phyloP scores from a whole-genome alignment of 2,797 vertebrate genomes.

The Cyprinodon diabolis region DNA sequence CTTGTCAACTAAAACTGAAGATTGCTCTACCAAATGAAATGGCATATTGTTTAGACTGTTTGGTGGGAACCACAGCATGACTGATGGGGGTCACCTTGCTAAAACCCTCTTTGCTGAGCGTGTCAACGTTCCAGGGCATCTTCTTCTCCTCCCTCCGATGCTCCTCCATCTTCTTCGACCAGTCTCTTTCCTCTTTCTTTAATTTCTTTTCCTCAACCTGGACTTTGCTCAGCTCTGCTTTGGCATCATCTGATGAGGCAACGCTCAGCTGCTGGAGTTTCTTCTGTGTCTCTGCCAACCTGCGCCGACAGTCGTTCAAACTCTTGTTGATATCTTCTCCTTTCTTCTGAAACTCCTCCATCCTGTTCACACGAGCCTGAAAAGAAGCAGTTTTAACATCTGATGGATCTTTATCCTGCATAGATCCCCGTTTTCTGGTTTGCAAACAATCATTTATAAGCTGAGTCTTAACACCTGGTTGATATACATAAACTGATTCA shows the following conservation, averaged over 20 bases:
- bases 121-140: conserved; percentile 97
- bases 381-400: neutral
- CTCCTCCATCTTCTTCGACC: conserved; percentile 84
- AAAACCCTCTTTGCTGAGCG: conserved; percentile 93
- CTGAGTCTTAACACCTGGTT: neutral
- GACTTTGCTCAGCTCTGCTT: conserved; percentile 79
- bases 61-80: no score
- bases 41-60: neutral
- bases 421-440: neutral
- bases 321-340: conserved; percentile 85
- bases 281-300: conserved; percentile 84
- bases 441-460: neutral
- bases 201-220: conserved; percentile 87
- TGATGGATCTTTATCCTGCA: neutral
- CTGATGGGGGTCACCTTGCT: conserved; percentile 85
- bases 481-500: neutral
- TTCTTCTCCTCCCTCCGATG: conserved; percentile 88
- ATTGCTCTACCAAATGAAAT: neutral
- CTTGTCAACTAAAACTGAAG: neutral
- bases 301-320: conserved; percentile 81
- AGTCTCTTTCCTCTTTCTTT: conserved; percentile 85
- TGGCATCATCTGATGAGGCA: conserved; percentile 48
- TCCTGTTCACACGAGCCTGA: conserved; percentile 91
- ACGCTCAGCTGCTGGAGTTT: conserved; percentile 82
- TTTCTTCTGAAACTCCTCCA: conserved; percentile 90